A percentile compares a stretch with the other conserved stretches of the same genome.
Conservation (phyloP, 2,888 invertebrate genomes). For the Lithophane socia region DNA sequence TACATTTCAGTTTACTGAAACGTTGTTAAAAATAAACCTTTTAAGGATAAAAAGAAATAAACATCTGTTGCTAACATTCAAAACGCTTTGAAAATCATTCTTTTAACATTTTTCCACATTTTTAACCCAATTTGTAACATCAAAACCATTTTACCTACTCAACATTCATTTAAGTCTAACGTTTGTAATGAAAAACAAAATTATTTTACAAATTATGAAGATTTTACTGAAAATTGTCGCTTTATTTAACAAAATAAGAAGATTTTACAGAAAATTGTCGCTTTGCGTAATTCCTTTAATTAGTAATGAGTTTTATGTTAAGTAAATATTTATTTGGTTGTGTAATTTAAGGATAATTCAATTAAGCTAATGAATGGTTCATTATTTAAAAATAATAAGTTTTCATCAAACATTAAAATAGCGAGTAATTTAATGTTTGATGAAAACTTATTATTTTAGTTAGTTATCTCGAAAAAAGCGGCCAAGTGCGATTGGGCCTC, state of each 20-base stretch:
- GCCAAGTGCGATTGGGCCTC: no score
- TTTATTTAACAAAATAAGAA: constrained; percentile 8
- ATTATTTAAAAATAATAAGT: background rate
- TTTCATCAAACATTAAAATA: background rate
- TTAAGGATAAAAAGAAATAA: background rate
- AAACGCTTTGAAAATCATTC: constrained; percentile 40
- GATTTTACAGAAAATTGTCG: no score
- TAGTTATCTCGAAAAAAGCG: no score
- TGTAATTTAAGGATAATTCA: background rate
- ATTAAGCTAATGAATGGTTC: no score
- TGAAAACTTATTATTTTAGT: no score
- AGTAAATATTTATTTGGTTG: constrained; percentile 9
- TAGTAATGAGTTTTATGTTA: constrained; percentile 1
- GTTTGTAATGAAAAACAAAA: constrained; percentile 25
- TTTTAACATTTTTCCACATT: background rate
- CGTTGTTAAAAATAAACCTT: no score
- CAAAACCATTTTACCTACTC: constrained; percentile 15
- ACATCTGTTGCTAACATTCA: background rate
- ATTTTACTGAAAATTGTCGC: no score
- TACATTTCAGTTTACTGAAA: no score
- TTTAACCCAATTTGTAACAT: constrained; percentile 15
- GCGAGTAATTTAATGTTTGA: no score
- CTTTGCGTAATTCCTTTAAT: constrained; percentile 10
- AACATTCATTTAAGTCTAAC: background rate
- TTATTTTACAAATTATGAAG: constrained; percentile 11